Evolutionary conservation across 2,797 vertebrate species (phyloP), one percentile per base, ranked within the genome.

Genomic region (Alouatta caraya): DNA sequence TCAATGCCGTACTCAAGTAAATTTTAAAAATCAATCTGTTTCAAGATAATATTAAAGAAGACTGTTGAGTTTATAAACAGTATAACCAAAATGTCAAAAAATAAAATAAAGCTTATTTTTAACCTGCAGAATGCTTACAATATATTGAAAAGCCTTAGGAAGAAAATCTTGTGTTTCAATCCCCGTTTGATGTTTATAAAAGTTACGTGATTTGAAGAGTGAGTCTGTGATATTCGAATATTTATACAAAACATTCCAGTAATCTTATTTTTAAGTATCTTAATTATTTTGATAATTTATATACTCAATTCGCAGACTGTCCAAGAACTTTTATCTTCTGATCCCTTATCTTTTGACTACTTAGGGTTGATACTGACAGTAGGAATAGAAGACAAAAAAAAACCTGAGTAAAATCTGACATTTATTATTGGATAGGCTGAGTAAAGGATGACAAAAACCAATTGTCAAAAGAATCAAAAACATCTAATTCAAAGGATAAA

Each of bases 11-110:
- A 39, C 19, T 73, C 44, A 57, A 76, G 52, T 76, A 52, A 93
- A 78, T 93, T 61, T 88, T n/a, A 81, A 94, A 94, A 89, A 94
- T 59, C 26, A 61, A 44, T 21, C 33, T 44, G 30, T 59, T 90
- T 90, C 39, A 67, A 89, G n/a, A 39, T 94, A 87, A 78, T 33
- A 92, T 33, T 89, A 89, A 93, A 78, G 46, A 15, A 78, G 85
- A 44, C 22, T 78, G 24, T 5, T 88, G 75, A 70, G 42, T 87
- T 73, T 84, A 90, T 39, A 85, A 88, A 93, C 50, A 73, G 39
- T 80, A 52, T 30, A 93, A 67, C 2, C 9, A 73, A 11, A 75
- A 76, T 52, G 7, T 57, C 9, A 81, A 95, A 70, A 81, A 95
- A 50, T 11, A 86, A 33, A 8, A 67, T 57, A 50, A 86, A 61